Evolutionary conservation across 2,797 vertebrate species (phyloP), one percentile per base, ranked within the genome.

Genomic region (Hyperoplus lanceolatus): DNA sequence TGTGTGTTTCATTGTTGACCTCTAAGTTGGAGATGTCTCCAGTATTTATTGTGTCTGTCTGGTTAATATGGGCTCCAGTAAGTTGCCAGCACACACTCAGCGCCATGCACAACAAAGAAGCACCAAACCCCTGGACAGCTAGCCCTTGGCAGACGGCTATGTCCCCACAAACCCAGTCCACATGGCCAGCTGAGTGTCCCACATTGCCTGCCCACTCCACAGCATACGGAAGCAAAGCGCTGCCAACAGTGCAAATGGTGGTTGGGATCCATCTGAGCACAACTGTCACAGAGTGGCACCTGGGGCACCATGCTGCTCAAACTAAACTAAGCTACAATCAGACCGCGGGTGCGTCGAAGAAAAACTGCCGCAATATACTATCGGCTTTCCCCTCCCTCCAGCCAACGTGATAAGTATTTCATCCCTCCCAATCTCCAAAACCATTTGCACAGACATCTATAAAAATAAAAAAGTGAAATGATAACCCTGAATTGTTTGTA

Each of bases 181-280:
- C 68, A 61, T 18, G 62, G 82, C 83, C 90, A 92, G 87, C 89
- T 91, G 90, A 94, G 87, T 57, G 61, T 73, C 77, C 89, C 89
- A 83, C 81, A 80, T 89, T 81, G 86, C 74, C 71, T 80, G 78
- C 71, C 83, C 87, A 84, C 87, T 89, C 80, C 73, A 71, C 70
- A 89, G 85, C 92, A 95, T 94, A 94, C 93, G 92, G 93, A 92
- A 75, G 79, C 81, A 80, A 89, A 93, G 66, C 65, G 80, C 82
- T 92, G 92, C 92, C 92, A 94, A 77, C 42, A 59, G 89, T 89
- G 80, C 83, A 94, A 93, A 94, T 92, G 89, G 86, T 90, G 84
- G 77, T 89, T 88, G 77, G 69, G 75, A 82, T 80, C 86, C 86
- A 87, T 91, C 77, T 90, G 89, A 91, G 90, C 84, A 81, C 85